phyloP scores from a whole-genome alignment of 1,140 invertebrate species.

The Aphelinus atriplicis region DNA sequence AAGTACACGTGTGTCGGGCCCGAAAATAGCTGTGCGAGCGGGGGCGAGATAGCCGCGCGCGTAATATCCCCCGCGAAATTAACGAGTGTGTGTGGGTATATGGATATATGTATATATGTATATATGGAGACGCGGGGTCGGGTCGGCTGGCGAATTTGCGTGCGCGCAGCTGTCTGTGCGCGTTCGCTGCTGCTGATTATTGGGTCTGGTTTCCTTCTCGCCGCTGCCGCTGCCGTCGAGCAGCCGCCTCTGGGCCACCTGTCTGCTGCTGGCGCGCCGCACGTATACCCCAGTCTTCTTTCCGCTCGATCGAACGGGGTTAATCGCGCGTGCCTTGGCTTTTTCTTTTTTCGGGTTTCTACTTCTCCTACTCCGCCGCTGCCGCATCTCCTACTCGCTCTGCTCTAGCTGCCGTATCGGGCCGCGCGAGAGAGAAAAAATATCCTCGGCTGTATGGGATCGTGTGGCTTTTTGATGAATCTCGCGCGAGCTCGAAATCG shows the following conservation, averaged over 20 bases:
- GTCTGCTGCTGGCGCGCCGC: background rate
- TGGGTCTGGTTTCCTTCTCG: slow-evolving; percentile 20
- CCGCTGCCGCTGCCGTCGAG: background rate
- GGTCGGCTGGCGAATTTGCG: background rate
- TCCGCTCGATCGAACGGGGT: slow-evolving; percentile 35
- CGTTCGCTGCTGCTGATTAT: slow-evolving; percentile 33
- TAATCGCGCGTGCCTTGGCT: slow-evolving; percentile 16
- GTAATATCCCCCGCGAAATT: too few species aligned
- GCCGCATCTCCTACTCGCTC: too few species aligned
- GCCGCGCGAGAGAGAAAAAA: too few species aligned
- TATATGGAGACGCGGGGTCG: background rate
- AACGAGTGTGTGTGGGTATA: too few species aligned
- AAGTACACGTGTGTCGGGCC: background rate
- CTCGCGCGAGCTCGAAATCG: too few species aligned
- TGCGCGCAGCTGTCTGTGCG: slow-evolving; percentile 11
- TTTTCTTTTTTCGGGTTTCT: slow-evolving; percentile 9
- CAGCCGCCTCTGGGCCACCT: slow-evolving; percentile 26
- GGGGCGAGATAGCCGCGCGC: background rate
- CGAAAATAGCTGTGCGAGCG: background rate
- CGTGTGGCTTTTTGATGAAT: too few species aligned
- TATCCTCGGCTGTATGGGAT: too few species aligned
- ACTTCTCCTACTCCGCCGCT: background rate
- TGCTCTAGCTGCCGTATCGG: too few species aligned
- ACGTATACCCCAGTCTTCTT: too few species aligned
- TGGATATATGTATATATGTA: background rate